A percentile compares a stretch with the other conserved stretches of the same genome.
Conservation (phyloP, 2,113 vertebrate species). For the Coryphaenoides rupestris region DNA sequence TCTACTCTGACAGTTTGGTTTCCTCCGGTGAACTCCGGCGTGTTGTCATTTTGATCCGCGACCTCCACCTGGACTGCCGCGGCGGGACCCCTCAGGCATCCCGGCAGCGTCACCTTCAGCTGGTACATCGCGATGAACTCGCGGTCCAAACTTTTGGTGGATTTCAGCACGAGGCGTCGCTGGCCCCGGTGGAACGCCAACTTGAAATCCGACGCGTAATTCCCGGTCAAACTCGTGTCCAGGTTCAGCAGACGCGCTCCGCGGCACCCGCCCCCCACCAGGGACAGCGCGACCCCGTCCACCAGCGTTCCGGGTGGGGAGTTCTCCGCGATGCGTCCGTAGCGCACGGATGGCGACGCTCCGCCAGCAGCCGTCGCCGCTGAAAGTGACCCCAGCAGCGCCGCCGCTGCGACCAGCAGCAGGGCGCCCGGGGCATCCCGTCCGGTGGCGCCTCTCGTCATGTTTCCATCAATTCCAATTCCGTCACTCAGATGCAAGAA, state of each 20-base stretch:
- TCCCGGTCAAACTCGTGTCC: slow-evolving; percentile 44
- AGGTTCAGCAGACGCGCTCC: slow-evolving; percentile 36
- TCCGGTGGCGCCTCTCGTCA: slow-evolving; percentile 53
- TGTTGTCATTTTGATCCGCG: slow-evolving; percentile 71
- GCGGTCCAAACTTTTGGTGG: slow-evolving; percentile 68
- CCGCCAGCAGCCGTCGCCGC: slow-evolving; percentile 29
- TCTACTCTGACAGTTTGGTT: slow-evolving; percentile 51
- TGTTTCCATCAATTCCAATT: slow-evolving; percentile 58
- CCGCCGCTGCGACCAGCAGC: slow-evolving; percentile 18
- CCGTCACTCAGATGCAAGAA: slow-evolving; percentile 10
- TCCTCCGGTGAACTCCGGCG: slow-evolving; percentile 54
- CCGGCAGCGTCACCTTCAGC: slow-evolving; percentile 51
- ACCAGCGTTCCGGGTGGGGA: slow-evolving; percentile 65
- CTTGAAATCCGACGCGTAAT: slow-evolving; percentile 59
- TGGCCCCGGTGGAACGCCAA: slow-evolving; percentile 37
- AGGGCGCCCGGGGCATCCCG: slow-evolving; percentile 30
- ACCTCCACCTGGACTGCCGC: slow-evolving; percentile 64
- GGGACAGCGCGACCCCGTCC: slow-evolving; percentile 44
- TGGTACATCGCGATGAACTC: slow-evolving; percentile 67
- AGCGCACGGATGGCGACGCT: slow-evolving; percentile 32
- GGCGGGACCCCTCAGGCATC: slow-evolving; percentile 27
- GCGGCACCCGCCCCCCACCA: slow-evolving; percentile 37
- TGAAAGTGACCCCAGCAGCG: slow-evolving; percentile 36
- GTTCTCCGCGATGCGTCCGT: slow-evolving; percentile 64
- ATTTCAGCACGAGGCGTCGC: slow-evolving; percentile 53